phyloP scores from a whole-genome alignment of 2,888 invertebrate species.

The Neocrepidodera transversa region DNA sequence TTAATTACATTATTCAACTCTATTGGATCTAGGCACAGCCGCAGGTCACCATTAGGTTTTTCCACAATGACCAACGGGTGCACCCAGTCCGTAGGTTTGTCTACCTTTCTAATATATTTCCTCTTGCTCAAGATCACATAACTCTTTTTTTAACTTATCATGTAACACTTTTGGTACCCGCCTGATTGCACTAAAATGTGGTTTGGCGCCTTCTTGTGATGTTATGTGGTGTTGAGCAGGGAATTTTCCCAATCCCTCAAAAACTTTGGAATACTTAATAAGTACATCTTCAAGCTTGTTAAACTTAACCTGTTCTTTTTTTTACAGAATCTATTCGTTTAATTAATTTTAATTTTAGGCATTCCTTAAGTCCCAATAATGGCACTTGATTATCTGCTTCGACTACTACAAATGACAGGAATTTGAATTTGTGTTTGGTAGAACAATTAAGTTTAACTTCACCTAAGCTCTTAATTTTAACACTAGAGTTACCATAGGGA shows the following conservation, averaged over 20 bases:
- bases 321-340: slow-evolving; percentile 17
- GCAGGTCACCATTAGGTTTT: too few relatives aligned
- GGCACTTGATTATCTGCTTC: slow-evolving; percentile 13
- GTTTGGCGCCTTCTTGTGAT: too few relatives aligned
- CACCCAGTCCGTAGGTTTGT: too few relatives aligned
- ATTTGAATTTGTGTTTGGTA: slow-evolving; percentile 6
- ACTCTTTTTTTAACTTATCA: slow-evolving; percentile 22
- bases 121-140: slow-evolving; percentile 6
- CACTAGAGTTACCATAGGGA: slow-evolving; percentile 26
- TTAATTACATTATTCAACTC: slow-evolving; percentile 25
- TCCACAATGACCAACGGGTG: too few relatives aligned
- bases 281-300: slow-evolving; percentile 3
- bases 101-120: neutral
- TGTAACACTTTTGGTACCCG: slow-evolving; percentile 24
- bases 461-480: slow-evolving; percentile 24
- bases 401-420: slow-evolving; percentile 19
- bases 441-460: slow-evolving; percentile 4
- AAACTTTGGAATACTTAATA: slow-evolving; percentile 16
- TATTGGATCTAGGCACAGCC: slow-evolving; percentile 29
- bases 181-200: slow-evolving; percentile 32
- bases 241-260: slow-evolving; percentile 34
- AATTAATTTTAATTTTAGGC: slow-evolving; percentile 24
- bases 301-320: neutral
- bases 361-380: slow-evolving; percentile 21
- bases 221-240: slow-evolving; percentile 23